These are phyloP conservation scores for Vesta saturnalis DNA, from an alignment of 2,888 invertebrate genomes.

Conservation along the genomic window DNA sequence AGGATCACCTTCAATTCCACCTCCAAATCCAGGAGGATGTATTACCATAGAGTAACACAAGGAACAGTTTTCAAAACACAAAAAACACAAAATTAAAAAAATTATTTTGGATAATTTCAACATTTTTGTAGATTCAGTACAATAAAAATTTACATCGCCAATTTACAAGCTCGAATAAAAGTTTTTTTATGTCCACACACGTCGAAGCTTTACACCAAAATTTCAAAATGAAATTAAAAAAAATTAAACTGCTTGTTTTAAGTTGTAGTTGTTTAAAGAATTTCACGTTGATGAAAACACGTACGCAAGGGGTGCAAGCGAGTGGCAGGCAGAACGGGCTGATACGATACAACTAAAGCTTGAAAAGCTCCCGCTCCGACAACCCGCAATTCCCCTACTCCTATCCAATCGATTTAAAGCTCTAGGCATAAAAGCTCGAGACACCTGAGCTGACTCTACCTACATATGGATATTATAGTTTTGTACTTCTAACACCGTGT, in stretches of 20 bases:
- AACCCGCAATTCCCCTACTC: slow-evolving; percentile 41
- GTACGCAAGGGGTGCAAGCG: slow-evolving; percentile 47
- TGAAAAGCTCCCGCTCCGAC: slow-evolving; percentile 40
- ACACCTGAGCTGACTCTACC: slow-evolving; percentile 41
- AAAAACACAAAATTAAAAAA: slow-evolving; percentile 23
- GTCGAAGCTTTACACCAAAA: slow-evolving; percentile 25
- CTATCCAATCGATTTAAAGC: slow-evolving; percentile 53
- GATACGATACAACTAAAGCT: slow-evolving; percentile 54
- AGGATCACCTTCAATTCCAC: slow-evolving; percentile 69
- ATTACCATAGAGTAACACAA: slow-evolving; percentile 45
- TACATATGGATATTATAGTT: slow-evolving; percentile 31
- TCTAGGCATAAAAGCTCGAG: slow-evolving; percentile 50
- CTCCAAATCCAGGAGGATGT: slow-evolving; percentile 51
- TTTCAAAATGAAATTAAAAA: slow-evolving; percentile 15
- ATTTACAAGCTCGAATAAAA: too few species aligned
- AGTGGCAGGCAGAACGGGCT: slow-evolving; percentile 50
- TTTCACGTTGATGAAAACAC: slow-evolving; percentile 31
- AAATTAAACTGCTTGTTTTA: background rate
- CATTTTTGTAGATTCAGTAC: background rate
- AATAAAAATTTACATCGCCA: background rate
- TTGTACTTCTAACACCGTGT: slow-evolving; percentile 16
- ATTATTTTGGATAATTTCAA: slow-evolving; percentile 16
- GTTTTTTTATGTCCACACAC: too few species aligned
- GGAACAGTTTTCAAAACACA: slow-evolving; percentile 20
- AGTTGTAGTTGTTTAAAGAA: slow-evolving; percentile 7